Conservation (phyloP, 2,797 vertebrate genomes). For the Nyctalus aviator region DNA sequence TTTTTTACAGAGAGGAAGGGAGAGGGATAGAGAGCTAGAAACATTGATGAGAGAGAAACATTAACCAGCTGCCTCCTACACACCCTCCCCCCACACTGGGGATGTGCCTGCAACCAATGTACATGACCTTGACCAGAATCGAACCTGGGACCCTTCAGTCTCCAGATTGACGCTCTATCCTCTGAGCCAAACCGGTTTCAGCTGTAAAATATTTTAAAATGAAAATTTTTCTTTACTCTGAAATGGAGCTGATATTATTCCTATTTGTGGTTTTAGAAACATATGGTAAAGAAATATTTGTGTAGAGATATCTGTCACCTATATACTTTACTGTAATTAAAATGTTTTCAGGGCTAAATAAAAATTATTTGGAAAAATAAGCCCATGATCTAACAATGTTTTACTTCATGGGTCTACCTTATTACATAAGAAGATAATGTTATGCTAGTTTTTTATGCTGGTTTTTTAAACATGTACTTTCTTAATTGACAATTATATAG, state of each 20-base stretch:
- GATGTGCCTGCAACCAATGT: too few species aligned
- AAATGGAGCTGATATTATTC: constrained; percentile 1
- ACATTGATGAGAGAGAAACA: too few species aligned
- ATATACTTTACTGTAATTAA: constrained; percentile 8
- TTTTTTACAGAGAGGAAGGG: too few species aligned
- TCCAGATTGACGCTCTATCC: too few species aligned
- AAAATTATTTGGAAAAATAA: constrained; percentile 16
- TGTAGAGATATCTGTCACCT: not conserved
- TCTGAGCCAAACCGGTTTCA: too few species aligned
- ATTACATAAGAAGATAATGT: not conserved
- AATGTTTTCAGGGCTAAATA: constrained; percentile 43
- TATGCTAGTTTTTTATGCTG: not conserved
- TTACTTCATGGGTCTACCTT: not conserved
- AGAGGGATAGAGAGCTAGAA: too few species aligned
- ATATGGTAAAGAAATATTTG: not conserved
- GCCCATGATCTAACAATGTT: not conserved
- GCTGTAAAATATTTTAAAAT: constrained; percentile 54
- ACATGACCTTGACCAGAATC: too few species aligned
- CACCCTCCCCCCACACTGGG: too few species aligned
- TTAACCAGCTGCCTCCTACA: too few species aligned
- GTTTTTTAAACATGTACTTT: not conserved
- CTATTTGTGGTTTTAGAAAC: constrained; percentile 17
- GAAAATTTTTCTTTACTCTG: constrained; percentile 21
- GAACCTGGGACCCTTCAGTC: too few species aligned
- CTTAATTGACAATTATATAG: constrained; percentile 29